Evolutionary conservation across 1,140 invertebrate genomes (phyloP).

Genomic region (Plectus sambesii): DNA sequence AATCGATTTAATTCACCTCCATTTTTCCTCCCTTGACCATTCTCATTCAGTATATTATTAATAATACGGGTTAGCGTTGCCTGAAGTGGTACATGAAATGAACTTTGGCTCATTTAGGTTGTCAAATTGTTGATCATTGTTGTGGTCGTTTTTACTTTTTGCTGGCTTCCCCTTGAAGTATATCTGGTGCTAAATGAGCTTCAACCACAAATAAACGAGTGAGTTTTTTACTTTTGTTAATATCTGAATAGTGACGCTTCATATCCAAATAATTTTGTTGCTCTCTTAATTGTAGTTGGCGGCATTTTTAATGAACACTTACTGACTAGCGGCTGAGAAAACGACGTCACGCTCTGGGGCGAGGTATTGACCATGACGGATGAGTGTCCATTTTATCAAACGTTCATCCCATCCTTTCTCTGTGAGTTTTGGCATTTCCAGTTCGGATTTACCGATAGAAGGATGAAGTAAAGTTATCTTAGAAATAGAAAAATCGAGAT

Average conservation of each 20-base stretch:
- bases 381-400: background rate
- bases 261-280: background rate
- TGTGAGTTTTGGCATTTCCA: background rate
- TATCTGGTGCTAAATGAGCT: conserved; percentile 40
- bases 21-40: no score
- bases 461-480: background rate
- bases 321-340: background rate
- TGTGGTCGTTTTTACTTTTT: conserved; percentile 47
- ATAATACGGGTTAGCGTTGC: no score
- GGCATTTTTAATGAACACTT: background rate
- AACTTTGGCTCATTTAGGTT: conserved; percentile 33
- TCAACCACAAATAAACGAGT: conserved; percentile 42
- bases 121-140: conserved; percentile 50
- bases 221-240: conserved; percentile 18
- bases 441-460: background rate
- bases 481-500: background rate
- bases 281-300: background rate
- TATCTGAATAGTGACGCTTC: background rate
- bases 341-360: background rate
- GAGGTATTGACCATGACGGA: background rate
- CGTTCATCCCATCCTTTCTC: background rate
- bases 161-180: no score
- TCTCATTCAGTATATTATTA: no score
- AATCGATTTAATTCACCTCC: no score
- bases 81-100: no score